phyloP scores from a whole-genome alignment of 2,113 vertebrate species.

The Aegotheles bennettii region DNA sequence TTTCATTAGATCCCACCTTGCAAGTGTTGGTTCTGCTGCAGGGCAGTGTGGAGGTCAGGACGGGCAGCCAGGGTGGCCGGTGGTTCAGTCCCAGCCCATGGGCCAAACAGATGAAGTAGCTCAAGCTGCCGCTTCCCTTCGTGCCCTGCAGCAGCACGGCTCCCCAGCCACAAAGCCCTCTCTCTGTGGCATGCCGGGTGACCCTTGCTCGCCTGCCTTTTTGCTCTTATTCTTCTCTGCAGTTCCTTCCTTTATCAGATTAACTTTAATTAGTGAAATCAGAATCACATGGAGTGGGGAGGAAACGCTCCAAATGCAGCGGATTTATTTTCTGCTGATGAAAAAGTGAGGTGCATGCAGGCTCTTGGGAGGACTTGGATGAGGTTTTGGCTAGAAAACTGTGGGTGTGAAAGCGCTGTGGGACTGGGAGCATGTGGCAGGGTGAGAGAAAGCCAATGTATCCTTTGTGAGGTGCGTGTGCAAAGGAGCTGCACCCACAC shows the following conservation, averaged over 20 bases:
- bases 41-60: constrained; percentile 12
- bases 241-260: constrained; percentile 78
- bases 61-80: not conserved
- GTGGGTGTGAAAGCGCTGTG: not conserved
- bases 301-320: not conserved
- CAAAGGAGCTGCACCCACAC: not conserved
- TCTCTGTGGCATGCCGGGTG: not conserved
- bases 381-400: not conserved
- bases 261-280: constrained; percentile 73
- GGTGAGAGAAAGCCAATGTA: not conserved
- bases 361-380: not conserved
- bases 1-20: constrained; percentile 51
- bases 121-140: not conserved
- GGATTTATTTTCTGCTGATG: not conserved
- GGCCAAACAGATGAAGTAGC: constrained; percentile 21
- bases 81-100: not conserved
- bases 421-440: not conserved
- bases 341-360: not conserved
- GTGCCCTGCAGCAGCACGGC: not conserved
- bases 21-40: not conserved
- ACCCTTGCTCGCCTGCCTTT: constrained; percentile 52
- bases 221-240: not conserved
- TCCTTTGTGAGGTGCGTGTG: not conserved
- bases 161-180: constrained; percentile 33
- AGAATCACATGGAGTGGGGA: constrained; percentile 67